Conservation (phyloP, 1,140 invertebrate genomes). For the Tetragnatha versicolor region DNA sequence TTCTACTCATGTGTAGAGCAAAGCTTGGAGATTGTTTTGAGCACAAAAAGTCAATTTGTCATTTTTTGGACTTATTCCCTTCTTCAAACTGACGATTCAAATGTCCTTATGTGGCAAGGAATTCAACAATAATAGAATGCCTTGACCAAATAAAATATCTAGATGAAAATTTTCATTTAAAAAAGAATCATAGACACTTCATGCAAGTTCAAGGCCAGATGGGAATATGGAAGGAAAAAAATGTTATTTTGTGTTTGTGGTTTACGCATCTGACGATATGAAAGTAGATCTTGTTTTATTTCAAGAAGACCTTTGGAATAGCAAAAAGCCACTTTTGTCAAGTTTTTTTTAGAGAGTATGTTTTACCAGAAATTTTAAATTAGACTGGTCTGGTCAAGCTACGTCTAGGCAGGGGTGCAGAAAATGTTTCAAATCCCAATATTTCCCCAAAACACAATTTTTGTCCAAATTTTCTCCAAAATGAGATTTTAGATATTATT, state of each 20-base stretch:
- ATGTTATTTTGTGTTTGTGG: neutral
- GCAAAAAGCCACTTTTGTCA: neutral
- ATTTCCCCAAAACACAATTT: no score
- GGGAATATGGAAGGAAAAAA: neutral
- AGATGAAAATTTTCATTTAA: neutral
- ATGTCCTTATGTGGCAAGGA: neutral
- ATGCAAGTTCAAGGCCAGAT: neutral
- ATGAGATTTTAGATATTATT: no score
- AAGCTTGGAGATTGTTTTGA: no score
- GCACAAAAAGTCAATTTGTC: no score
- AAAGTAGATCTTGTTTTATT: neutral
- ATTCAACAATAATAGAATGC: neutral
- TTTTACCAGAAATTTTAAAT: neutral
- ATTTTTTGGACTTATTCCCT: no score
- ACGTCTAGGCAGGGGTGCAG: no score
- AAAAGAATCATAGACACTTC: neutral
- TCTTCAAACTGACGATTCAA: no score
- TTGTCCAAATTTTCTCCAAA: no score
- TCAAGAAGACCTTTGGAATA: neutral
- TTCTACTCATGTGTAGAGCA: no score
- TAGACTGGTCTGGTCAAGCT: no score
- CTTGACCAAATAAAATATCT: neutral
- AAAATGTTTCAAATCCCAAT: no score
- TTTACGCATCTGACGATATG: neutral
- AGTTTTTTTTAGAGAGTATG: neutral